Evolutionary conservation across 2,888 invertebrate genomes (phyloP).

Genomic region (Conchocele bisecta): DNA sequence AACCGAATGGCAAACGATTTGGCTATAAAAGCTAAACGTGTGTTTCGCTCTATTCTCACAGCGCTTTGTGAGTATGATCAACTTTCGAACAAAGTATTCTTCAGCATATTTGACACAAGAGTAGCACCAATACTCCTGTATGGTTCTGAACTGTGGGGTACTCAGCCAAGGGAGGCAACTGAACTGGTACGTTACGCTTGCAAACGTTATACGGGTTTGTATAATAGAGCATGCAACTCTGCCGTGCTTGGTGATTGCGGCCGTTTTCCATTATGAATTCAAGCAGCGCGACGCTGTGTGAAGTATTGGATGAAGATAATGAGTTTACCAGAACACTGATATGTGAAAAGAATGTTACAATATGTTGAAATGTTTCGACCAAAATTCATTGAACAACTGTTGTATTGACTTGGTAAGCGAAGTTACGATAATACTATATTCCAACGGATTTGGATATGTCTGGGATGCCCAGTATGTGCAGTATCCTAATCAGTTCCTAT

Average conservation of each 20-base stretch:
- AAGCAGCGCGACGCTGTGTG: background rate
- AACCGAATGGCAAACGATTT: conserved; percentile 9
- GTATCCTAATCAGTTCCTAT: background rate
- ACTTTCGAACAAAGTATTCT: background rate
- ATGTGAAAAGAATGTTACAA: conserved; percentile 1
- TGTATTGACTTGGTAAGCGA: background rate
- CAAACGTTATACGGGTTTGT: background rate
- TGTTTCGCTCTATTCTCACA: conserved; percentile 1
- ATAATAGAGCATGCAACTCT: background rate
- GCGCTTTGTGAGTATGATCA: background rate
- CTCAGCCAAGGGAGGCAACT: background rate
- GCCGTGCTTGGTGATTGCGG: conserved; percentile 13
- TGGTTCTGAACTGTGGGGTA: conserved; percentile 20
- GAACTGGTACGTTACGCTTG: conserved; percentile 2
- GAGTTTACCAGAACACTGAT: background rate
- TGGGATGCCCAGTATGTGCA: background rate
- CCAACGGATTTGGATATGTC: background rate
- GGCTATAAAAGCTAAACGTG: conserved; percentile 15
- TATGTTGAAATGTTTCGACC: background rate
- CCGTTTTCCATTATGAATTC: background rate
- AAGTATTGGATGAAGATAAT: conserved; percentile 17
- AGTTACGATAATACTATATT: background rate
- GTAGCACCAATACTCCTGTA: conserved; percentile 33
- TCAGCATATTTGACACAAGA: conserved; percentile 14
- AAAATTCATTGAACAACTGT: no score